Conservation (phyloP, 1,140 invertebrate genomes). For the Latrodectus geometricus region DNA sequence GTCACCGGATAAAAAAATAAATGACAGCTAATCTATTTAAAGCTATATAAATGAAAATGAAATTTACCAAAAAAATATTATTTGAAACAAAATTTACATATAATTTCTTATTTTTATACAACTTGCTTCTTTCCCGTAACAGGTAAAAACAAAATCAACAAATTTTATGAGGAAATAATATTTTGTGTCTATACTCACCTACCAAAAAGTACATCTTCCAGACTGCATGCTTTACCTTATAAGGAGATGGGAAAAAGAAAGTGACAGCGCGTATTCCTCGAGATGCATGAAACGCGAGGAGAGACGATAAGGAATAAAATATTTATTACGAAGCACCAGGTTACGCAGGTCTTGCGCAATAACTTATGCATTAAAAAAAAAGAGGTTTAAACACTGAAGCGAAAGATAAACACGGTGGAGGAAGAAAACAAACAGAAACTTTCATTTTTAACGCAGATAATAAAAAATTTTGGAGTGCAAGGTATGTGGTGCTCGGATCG, state of each 20-base stretch:
- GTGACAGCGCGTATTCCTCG: no score
- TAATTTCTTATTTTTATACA: no score
- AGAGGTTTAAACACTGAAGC: background rate
- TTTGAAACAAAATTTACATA: no score
- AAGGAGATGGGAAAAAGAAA: background rate
- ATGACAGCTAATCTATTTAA: no score
- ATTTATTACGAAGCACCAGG: background rate
- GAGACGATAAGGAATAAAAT: background rate
- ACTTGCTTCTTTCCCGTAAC: background rate
- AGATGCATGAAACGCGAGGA: background rate
- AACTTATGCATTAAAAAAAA: background rate
- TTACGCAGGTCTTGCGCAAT: background rate
- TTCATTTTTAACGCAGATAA: constrained; percentile 5
- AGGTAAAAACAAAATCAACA: background rate
- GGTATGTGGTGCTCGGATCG: no score
- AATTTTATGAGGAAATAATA: background rate
- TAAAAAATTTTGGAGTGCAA: background rate
- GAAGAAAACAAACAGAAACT: constrained; percentile 7
- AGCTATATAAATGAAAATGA: no score
- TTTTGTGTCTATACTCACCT: no score
- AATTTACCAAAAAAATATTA: no score
- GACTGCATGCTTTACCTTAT: background rate
- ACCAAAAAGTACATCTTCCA: no score
- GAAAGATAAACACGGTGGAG: background rate
- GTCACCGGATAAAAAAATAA: no score